These are phyloP conservation scores for Platycnemis pennipes DNA, from an alignment of 2,888 invertebrate species.

Conservation along the genomic window DNA sequence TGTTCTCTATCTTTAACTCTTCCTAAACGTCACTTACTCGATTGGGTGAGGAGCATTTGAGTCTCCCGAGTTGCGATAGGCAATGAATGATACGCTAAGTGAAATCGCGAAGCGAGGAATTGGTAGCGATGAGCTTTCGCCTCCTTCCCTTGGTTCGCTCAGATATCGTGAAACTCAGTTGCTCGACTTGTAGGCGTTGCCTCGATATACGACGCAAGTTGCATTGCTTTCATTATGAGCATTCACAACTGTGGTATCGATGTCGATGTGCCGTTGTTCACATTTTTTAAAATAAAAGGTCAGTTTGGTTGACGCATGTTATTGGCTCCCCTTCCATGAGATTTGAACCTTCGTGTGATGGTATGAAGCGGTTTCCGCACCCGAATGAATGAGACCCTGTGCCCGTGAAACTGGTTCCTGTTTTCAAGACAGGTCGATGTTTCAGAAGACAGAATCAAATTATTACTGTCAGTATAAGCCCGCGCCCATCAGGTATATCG, in stretches of 20 bases:
- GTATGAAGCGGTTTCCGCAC: background rate
- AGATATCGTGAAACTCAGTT: background rate
- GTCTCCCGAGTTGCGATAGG: background rate
- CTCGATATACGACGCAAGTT: background rate
- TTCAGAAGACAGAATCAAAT: background rate
- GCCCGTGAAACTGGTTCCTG: background rate
- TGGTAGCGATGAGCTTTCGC: background rate
- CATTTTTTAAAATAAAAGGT: background rate
- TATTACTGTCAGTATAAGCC: background rate
- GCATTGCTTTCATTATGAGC: background rate
- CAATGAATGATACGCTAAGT: background rate
- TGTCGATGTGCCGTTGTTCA: background rate
- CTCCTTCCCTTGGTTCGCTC: background rate
- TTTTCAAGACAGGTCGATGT: background rate
- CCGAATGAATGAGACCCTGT: background rate
- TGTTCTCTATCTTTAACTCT: too few species aligned
- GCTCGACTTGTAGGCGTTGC: background rate
- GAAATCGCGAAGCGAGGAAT: background rate
- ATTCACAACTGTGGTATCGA: background rate
- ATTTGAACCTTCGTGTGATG: background rate
- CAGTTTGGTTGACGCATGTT: background rate
- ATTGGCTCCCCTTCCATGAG: background rate
- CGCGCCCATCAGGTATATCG: background rate
- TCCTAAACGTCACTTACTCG: too few species aligned
- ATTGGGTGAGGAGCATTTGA: background rate